Evolutionary conservation across 1,140 invertebrate species (phyloP), one percentile per base, ranked within the genome.

Genomic region (Lepidostoma basale): DNA sequence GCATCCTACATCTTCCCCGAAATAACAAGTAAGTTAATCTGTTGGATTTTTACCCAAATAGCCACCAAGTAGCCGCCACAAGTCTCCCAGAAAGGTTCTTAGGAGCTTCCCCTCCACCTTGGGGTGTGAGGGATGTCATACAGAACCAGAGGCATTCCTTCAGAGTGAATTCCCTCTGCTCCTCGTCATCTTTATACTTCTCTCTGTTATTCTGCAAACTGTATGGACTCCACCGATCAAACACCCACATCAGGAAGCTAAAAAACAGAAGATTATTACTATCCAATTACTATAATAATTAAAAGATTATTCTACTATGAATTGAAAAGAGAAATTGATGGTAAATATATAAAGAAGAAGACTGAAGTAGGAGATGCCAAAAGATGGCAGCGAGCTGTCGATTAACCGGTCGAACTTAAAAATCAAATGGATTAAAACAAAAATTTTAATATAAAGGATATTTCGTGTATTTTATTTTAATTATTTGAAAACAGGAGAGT

Each of bases 131-230:
- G 0, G 96, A 98, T 18, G 96, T 98, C 95, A 99, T 98, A 76
- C 97, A 98, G 78, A 99, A 99, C 97, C 97, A 98, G 0, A 98
- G 84, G 76, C 95, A 97, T 81, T 98, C 97, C 76, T 98, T 98
- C 1, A 98, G 81, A 18, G 91, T 96, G 74, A 99, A 99, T 75
- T 97, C 93, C 12, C 97, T 82, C 76, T 98, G 97, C 77, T 98
- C 96, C 62, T 96, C 92, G 69, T 97, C 95, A 72, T 96, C 89
- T 77, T 92, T 92, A 76, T 96, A 97, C 74, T 96, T 95, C 52
- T 96, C 92, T 12, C 90, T 84, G 75, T 98, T 98, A 76, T 99
- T 98, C 76, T 97, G 95, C 72, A 95, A 97, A 72, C 94, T 97
- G 79, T 98, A 98, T 0, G 97, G 97, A 75, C 94, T 97, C 88